Evolutionary conservation across 2,888 invertebrate species (phyloP).

Genomic region (Torymus auratus): DNA sequence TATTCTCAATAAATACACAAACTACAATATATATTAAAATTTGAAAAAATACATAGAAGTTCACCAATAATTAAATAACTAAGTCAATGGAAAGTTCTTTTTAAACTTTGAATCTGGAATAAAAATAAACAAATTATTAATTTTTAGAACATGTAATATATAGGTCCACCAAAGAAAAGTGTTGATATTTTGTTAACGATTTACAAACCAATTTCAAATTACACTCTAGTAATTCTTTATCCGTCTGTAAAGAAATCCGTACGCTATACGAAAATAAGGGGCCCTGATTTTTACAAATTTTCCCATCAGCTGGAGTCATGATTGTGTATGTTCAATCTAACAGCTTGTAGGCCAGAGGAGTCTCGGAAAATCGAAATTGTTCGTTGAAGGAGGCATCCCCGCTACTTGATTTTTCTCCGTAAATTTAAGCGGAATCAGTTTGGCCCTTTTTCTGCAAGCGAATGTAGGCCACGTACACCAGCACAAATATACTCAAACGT

Average conservation of each 20-base stretch:
- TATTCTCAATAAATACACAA: too few relatives aligned
- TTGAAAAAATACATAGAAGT: too few relatives aligned
- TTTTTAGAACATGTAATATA: too few relatives aligned
- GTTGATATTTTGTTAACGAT: background rate
- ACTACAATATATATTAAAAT: too few relatives aligned
- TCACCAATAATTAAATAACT: too few relatives aligned
- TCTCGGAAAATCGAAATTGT: constrained; percentile 44
- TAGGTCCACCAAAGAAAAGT: too few relatives aligned
- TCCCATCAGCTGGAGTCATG: background rate
- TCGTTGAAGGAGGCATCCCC: constrained; percentile 20
- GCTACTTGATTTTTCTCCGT: constrained; percentile 47
- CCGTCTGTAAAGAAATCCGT: background rate
- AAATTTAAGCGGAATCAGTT: constrained; percentile 45
- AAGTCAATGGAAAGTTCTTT: too few relatives aligned
- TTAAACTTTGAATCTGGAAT: too few relatives aligned
- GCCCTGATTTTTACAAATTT: constrained; percentile 34
- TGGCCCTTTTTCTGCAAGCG: background rate
- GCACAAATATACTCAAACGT: background rate
- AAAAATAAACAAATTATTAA: too few relatives aligned
- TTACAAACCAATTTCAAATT: too few relatives aligned
- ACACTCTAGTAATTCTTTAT: too few relatives aligned
- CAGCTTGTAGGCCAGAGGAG: background rate
- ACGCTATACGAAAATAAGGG: background rate
- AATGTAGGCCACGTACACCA: constrained; percentile 23
- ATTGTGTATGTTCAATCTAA: constrained; percentile 31